Conservation (phyloP, 2,113 vertebrate species). For the Oncorhynchus masou region DNA sequence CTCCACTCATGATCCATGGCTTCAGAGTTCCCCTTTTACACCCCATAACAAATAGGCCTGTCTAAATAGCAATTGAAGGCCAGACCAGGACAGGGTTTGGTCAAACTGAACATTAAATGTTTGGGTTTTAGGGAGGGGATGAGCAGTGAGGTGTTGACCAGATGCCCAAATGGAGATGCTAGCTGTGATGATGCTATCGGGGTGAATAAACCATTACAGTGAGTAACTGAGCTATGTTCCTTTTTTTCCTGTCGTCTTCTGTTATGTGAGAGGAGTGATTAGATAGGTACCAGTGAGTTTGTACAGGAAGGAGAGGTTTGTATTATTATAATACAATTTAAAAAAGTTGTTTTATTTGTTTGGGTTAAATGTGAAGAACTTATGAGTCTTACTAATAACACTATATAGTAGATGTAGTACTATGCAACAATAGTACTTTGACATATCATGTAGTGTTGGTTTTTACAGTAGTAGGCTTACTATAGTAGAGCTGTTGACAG, state of each 20-base stretch:
- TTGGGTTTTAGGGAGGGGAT: constrained; percentile 21
- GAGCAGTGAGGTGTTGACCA: constrained; percentile 56
- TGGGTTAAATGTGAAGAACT: neutral
- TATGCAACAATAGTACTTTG: neutral
- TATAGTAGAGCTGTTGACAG: neutral
- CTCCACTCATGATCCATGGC: constrained; percentile 38
- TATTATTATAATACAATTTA: too few species aligned
- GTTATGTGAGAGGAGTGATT: neutral
- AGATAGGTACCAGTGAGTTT: neutral
- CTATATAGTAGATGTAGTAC: neutral
- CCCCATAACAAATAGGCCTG: constrained; percentile 69
- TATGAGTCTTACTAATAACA: neutral
- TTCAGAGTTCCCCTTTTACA: constrained; percentile 59
- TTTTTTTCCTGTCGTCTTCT: neutral
- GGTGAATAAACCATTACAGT: neutral
- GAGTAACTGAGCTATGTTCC: neutral
- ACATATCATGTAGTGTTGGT: neutral
- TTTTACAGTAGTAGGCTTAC: neutral
- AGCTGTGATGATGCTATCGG: constrained; percentile 14
- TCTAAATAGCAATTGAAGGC: constrained; percentile 65
- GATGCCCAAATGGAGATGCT: constrained; percentile 47
- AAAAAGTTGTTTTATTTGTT: too few species aligned
- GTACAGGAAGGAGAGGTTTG: neutral
- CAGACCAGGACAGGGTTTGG: constrained; percentile 61
- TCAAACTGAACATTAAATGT: constrained; percentile 63